phyloP scores from a whole-genome alignment of 2,113 vertebrate species.

The Tetraodon nigroviridis region DNA sequence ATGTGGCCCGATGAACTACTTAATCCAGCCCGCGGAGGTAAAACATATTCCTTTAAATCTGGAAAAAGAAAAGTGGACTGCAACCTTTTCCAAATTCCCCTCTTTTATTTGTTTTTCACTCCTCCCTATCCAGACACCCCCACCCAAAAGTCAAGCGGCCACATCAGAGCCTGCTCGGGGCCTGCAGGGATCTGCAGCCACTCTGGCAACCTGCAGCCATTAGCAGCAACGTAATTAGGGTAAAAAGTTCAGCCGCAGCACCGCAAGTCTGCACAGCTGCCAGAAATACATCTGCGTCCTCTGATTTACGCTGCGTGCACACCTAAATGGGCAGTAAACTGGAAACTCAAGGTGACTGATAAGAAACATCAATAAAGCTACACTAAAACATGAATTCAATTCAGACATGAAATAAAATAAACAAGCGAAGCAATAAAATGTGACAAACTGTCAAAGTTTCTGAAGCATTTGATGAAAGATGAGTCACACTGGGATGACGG shows the following conservation, averaged over 20 bases:
- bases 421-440: too few relatives aligned
- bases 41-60: neutral
- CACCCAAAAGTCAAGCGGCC: conserved; percentile 53
- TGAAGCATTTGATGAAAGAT: too few relatives aligned
- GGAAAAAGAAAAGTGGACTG: neutral
- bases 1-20: too few relatives aligned
- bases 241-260: conserved; percentile 96
- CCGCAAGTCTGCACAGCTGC: conserved; percentile 78
- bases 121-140: neutral
- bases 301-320: too few relatives aligned
- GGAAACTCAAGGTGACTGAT: too few relatives aligned
- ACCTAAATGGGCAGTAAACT: too few relatives aligned
- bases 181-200: conserved; percentile 86
- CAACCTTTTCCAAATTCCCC: conserved; percentile 67
- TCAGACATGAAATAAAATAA: too few relatives aligned
- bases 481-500: too few relatives aligned
- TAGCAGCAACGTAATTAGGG: conserved; percentile 94
- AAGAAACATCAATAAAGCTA: too few relatives aligned
- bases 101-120: conserved; percentile 18
- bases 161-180: conserved; percentile 89
- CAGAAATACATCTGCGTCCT: conserved; percentile 64
- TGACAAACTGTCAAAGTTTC: too few relatives aligned
- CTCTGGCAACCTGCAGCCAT: conserved; percentile 90
- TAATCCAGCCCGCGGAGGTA: too few relatives aligned
- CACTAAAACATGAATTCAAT: too few relatives aligned